Percentiles rank a stretch among this genome's conserved stretches.
Conservation (phyloP, 2,888 invertebrate species). For the Labia minor region DNA sequence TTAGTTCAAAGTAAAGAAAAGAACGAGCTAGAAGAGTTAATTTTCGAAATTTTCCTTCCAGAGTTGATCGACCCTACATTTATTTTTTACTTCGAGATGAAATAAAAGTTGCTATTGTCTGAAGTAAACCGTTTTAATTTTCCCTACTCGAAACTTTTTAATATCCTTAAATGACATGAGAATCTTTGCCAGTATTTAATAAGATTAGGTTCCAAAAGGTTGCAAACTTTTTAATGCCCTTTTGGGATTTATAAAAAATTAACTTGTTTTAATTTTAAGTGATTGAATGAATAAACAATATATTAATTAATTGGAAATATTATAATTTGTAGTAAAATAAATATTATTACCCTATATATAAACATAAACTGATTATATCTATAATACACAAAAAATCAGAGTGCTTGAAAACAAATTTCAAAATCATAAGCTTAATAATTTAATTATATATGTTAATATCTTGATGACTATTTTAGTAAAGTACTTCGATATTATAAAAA, state of each 20-base stretch:
- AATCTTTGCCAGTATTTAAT: conserved; percentile 13
- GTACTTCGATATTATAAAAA: too few relatives aligned
- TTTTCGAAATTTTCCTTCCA: neutral
- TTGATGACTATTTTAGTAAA: too few relatives aligned
- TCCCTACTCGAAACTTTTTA: conserved; percentile 1
- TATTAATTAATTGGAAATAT: too few relatives aligned
- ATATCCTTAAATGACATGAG: conserved; percentile 7
- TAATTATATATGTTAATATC: too few relatives aligned
- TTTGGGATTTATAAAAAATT: conserved; percentile 1
- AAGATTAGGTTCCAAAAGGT: neutral
- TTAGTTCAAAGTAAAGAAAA: conserved; percentile 8
- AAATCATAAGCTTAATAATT: too few relatives aligned
- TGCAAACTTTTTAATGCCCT: neutral
- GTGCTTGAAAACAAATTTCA: too few relatives aligned
- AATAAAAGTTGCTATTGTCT: neutral
- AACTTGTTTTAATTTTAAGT: conserved; percentile 5
- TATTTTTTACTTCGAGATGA: neutral
- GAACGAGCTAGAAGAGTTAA: neutral
- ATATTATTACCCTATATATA: too few relatives aligned
- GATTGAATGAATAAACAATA: conserved; percentile 1
- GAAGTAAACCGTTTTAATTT: conserved; percentile 13
- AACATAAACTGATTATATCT: too few relatives aligned
- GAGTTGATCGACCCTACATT: neutral
- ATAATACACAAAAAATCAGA: too few relatives aligned
- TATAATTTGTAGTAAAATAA: too few relatives aligned